These are phyloP conservation scores for Dysdera silvatica DNA, from an alignment of 1,140 invertebrate genomes.

Conservation along the genomic window DNA sequence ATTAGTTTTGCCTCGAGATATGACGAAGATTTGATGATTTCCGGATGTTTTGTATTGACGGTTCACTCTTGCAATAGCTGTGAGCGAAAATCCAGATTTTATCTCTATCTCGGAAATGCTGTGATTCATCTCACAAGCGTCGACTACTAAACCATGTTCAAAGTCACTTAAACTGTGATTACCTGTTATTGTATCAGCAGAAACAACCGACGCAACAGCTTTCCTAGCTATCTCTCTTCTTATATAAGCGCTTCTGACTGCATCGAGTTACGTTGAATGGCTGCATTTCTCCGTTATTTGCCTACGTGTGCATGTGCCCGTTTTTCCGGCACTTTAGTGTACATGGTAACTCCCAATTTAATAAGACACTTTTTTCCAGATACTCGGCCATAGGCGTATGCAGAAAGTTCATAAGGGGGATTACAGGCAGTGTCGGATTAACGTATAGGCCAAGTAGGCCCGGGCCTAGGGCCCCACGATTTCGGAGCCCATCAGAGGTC, in stretches of 20 bases:
- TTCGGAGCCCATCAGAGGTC: no score
- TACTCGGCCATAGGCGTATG: no score
- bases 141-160: background rate
- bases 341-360: no score
- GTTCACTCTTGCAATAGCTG: background rate
- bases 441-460: no score
- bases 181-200: background rate
- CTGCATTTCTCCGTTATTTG: background rate
- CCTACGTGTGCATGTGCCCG: background rate
- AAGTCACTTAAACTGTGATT: background rate
- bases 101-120: background rate
- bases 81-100: background rate
- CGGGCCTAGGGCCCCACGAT: no score
- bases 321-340: background rate
- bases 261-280: background rate
- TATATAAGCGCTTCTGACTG: background rate
- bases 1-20: background rate
- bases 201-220: background rate
- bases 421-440: no score
- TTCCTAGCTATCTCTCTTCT: background rate
- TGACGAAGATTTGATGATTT: no score
- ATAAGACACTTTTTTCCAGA: no score
- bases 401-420: no score
- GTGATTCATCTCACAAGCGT: background rate
- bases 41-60: background rate